Evolutionary conservation across 2,888 invertebrate species (phyloP).

Genomic region (Formica aserva): DNA sequence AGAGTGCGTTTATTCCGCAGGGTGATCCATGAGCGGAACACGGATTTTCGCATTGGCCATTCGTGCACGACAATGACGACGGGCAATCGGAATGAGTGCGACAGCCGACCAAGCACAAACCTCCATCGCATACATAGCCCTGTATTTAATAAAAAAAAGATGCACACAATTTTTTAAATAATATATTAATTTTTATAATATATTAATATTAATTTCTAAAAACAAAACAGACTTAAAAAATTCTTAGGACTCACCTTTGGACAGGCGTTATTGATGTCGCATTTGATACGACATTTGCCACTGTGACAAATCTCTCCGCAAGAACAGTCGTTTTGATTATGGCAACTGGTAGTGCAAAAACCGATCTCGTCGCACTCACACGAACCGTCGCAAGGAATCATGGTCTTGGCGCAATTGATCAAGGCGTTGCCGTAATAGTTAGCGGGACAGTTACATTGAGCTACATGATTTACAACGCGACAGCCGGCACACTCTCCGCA

Average conservation of each 20-base stretch:
- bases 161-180: conserved; percentile 5
- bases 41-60: conserved; percentile 90
- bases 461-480: conserved; percentile 93
- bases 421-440: conserved; percentile 94
- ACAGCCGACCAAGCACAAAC: conserved; percentile 93
- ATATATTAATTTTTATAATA: neutral
- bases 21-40: conserved; percentile 89
- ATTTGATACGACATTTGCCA: conserved; percentile 91
- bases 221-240: conserved; percentile 21
- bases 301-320: conserved; percentile 93
- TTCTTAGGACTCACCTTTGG: conserved; percentile 83
- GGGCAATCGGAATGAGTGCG: conserved; percentile 93
- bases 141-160: conserved; percentile 79
- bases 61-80: conserved; percentile 91
- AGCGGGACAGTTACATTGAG: conserved; percentile 94
- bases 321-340: conserved; percentile 89
- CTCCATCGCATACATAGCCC: conserved; percentile 92
- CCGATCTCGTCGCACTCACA: conserved; percentile 94
- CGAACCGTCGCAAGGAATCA: conserved; percentile 90
- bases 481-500: conserved; percentile 95
- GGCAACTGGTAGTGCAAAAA: conserved; percentile 92
- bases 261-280: conserved; percentile 90
- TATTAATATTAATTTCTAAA: conserved; percentile 1
- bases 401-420: conserved; percentile 91
- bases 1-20: conserved; percentile 93